A percentile compares a stretch with the other conserved stretches of the same genome.
These are phyloP conservation scores for Halcyon senegalensis DNA, from an alignment of 2,113 vertebrate genomes.

Conservation along the genomic window DNA sequence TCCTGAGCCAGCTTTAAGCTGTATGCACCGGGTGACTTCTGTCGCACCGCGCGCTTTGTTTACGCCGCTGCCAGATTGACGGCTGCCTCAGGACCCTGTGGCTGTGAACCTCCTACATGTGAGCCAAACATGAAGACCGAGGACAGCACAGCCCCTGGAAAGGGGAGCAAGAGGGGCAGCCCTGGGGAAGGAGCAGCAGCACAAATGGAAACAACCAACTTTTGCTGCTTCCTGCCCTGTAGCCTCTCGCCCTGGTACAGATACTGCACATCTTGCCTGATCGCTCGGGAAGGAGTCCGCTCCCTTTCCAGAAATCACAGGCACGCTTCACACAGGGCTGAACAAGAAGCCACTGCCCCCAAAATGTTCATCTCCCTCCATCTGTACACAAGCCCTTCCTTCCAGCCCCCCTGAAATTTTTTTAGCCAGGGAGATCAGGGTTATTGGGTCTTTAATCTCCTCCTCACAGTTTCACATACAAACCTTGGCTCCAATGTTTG, in stretches of 20 bases:
- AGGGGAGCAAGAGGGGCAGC: background rate
- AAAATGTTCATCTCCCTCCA: background rate
- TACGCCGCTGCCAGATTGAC: background rate
- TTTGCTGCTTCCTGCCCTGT: background rate
- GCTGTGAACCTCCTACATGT: background rate
- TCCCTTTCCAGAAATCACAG: background rate
- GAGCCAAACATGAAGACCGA: background rate
- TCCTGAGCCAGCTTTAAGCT: background rate
- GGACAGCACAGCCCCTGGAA: background rate
- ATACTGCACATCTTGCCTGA: background rate
- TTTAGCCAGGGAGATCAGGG: background rate
- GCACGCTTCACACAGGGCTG: background rate
- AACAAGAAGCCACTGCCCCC: background rate
- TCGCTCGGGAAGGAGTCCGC: background rate
- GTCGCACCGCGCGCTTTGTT: background rate
- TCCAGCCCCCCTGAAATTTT: background rate
- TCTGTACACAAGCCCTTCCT: background rate
- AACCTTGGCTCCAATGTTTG: slow-evolving; percentile 49
- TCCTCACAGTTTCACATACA: slow-evolving; percentile 49
- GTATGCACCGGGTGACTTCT: background rate
- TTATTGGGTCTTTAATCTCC: slow-evolving; percentile 24
- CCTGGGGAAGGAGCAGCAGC: background rate
- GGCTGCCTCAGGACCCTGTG: background rate
- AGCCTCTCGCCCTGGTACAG: background rate
- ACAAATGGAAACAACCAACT: background rate